A percentile compares a stretch with the other conserved stretches of the same genome.
Conservation (phyloP, 2,888 invertebrate species). For the Sphinx pinastri region DNA sequence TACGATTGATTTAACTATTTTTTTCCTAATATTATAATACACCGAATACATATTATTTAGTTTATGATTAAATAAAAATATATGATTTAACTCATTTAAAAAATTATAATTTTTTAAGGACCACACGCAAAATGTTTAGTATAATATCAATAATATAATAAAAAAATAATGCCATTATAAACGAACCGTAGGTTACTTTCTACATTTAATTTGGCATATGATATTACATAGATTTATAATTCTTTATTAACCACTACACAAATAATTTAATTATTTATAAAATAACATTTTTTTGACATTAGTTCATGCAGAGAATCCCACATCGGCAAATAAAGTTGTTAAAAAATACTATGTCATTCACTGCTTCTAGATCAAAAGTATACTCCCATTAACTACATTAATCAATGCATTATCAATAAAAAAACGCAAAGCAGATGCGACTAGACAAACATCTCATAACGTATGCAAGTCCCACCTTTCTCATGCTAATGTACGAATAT, state of each 20-base stretch:
- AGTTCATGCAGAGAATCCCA: too few relatives aligned
- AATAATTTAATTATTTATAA: too few relatives aligned
- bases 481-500: constrained; percentile 62
- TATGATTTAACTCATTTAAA: not conserved
- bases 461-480: constrained; percentile 52
- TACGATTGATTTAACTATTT: too few relatives aligned
- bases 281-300: too few relatives aligned
- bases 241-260: too few relatives aligned
- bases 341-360: not conserved
- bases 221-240: too few relatives aligned
- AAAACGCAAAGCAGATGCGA: constrained; percentile 40
- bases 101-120: not conserved
- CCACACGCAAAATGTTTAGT: constrained; percentile 5
- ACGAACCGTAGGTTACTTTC: too few relatives aligned
- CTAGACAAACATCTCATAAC: constrained; percentile 51
- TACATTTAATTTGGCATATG: too few relatives aligned
- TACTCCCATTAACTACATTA: not conserved
- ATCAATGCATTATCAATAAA: constrained; percentile 5
- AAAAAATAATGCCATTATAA: not conserved
- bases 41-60: too few relatives aligned
- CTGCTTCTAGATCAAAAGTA: not conserved
- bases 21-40: too few relatives aligned
- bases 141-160: not conserved
- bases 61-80: not conserved
- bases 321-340: too few relatives aligned